Conservation (phyloP, 2,888 invertebrate species). For the Leistus spinibarbis region DNA sequence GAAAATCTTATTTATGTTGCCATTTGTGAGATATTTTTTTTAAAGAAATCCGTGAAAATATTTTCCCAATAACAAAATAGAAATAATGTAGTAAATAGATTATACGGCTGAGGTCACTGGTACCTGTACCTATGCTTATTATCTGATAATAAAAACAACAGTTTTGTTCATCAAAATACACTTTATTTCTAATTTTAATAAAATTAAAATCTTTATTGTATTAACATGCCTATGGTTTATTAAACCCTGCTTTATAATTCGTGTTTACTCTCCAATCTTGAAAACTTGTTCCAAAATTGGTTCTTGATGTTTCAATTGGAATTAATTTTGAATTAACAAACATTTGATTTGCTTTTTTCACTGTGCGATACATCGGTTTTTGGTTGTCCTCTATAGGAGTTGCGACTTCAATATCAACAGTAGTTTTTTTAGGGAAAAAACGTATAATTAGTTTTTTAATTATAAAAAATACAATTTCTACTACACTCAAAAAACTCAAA, state of each 20-base stretch:
- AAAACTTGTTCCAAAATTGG: neutral
- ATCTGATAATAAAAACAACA: neutral
- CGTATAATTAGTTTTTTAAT: conserved; percentile 49
- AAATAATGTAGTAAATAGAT: too few species aligned
- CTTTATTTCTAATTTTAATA: neutral
- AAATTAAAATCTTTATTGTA: neutral
- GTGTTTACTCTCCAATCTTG: neutral
- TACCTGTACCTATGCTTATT: neutral
- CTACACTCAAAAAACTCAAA: conserved; percentile 66
- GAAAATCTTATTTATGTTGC: too few species aligned
- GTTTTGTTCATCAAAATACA: neutral
- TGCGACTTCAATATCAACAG: neutral
- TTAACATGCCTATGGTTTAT: neutral
- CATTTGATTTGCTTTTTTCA: conserved; percentile 1
- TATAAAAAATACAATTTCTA: conserved; percentile 64
- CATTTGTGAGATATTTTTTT: too few species aligned
- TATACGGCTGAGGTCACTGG: too few species aligned
- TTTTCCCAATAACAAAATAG: too few species aligned
- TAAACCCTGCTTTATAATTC: neutral
- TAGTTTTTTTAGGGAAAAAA: neutral
- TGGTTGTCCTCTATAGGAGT: neutral
- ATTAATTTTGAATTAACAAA: neutral
- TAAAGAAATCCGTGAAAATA: too few species aligned
- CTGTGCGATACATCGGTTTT: neutral
- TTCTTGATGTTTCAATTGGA: neutral